These are phyloP conservation scores for Silurus asotus DNA, from an alignment of 2,113 vertebrate genomes.

Conservation along the genomic window DNA sequence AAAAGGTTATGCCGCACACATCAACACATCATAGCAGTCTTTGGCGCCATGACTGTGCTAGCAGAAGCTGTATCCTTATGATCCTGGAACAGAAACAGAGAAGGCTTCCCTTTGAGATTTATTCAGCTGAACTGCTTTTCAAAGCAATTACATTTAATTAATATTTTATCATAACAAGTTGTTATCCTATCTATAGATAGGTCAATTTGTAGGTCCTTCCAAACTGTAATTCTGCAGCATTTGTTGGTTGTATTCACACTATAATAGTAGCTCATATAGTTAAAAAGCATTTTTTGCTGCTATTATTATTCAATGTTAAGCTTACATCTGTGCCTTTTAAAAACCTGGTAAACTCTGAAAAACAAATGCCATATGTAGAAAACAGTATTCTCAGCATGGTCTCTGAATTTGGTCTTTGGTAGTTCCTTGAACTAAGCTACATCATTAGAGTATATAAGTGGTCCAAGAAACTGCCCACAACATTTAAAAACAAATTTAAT, in stretches of 20 bases:
- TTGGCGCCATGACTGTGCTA: background rate
- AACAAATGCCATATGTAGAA: background rate
- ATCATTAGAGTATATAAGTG: background rate
- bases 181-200: background rate
- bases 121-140: background rate
- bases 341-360: background rate
- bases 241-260: background rate
- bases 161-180: background rate
- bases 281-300: background rate
- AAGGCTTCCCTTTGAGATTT: background rate
- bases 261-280: background rate
- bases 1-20: conserved; percentile 66
- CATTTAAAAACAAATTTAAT: background rate
- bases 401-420: background rate
- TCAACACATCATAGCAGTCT: background rate
- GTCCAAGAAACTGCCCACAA: background rate
- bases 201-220: background rate
- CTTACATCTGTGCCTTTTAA: background rate
- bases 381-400: background rate
- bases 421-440: background rate
- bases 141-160: background rate
- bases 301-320: background rate
- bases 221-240: background rate
- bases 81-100: background rate
- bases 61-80: conserved; percentile 7